These are phyloP conservation scores for Corapipo altera DNA, from an alignment of 2,113 vertebrate species.

Conservation along the genomic window DNA sequence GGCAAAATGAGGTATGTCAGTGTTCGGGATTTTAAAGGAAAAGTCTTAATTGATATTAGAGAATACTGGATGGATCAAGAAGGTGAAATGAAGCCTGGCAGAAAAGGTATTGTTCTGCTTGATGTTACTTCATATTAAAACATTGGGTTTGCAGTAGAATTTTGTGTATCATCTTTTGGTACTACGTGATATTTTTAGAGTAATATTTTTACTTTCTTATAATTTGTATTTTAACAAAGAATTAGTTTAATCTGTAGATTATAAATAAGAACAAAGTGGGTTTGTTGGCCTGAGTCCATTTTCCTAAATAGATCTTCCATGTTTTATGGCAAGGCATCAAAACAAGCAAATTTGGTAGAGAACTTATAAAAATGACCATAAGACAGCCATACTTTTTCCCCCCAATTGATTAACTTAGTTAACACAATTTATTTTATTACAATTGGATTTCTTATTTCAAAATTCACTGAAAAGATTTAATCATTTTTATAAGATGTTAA, in stretches of 20 bases:
- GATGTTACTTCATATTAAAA: neutral
- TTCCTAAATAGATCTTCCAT: neutral
- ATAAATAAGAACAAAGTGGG: neutral
- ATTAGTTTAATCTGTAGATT: neutral
- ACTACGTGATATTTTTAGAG: neutral
- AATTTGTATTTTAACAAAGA: neutral
- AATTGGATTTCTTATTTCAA: neutral
- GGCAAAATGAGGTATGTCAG: slow-evolving; percentile 97
- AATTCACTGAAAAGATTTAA: neutral
- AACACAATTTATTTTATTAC: neutral
- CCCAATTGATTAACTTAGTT: neutral
- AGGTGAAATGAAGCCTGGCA: slow-evolving; percentile 97
- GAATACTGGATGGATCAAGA: slow-evolving; percentile 96
- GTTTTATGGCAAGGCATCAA: neutral
- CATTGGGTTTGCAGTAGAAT: neutral
- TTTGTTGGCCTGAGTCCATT: neutral
- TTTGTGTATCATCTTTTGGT: neutral
- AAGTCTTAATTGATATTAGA: slow-evolving; percentile 94
- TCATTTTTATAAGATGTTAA: accelerated
- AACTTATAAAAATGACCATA: neutral
- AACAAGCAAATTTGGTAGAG: neutral
- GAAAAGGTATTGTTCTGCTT: slow-evolving; percentile 84
- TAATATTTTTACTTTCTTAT: neutral
- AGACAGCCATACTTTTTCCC: accelerated
- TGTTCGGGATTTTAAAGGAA: slow-evolving; percentile 96